phyloP scores from a whole-genome alignment of 2,113 vertebrate species.

The Microcebus ravelobensis region DNA sequence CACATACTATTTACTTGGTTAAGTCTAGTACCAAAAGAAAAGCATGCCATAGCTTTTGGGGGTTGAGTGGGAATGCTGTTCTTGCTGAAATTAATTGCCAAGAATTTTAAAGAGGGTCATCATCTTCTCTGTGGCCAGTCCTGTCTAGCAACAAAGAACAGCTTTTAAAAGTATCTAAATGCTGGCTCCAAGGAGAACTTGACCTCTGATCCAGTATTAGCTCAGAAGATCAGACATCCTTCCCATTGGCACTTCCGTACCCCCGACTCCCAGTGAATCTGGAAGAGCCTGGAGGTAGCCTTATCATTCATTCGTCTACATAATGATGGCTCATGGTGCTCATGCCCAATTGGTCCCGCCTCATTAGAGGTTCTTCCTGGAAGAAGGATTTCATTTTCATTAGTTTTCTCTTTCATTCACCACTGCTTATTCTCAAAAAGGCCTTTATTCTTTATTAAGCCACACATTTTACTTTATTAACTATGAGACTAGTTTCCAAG shows the following conservation, averaged over 20 bases:
- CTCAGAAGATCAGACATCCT: not conserved
- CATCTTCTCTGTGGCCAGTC: not conserved
- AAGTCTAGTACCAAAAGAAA: not conserved
- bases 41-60: not conserved
- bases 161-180: not conserved
- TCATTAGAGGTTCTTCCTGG: not conserved
- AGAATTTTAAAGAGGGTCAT: not conserved
- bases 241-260: accelerated
- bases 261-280: not conserved
- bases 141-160: not conserved
- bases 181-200: not conserved
- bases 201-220: not conserved
- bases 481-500: not conserved
- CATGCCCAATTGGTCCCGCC: not conserved
- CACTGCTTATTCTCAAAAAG: not conserved
- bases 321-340: not conserved
- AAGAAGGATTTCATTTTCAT: not conserved
- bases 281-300: not conserved
- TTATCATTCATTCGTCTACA: not conserved
- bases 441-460: not conserved
- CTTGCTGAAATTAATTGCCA: not conserved
- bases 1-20: not conserved
- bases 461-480: not conserved
- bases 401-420: not conserved
- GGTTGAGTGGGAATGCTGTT: not conserved